Base-by-base conservation (phyloP, 92 coral and sea anemone species). In the Umimayanthus kanabou region DNA sequence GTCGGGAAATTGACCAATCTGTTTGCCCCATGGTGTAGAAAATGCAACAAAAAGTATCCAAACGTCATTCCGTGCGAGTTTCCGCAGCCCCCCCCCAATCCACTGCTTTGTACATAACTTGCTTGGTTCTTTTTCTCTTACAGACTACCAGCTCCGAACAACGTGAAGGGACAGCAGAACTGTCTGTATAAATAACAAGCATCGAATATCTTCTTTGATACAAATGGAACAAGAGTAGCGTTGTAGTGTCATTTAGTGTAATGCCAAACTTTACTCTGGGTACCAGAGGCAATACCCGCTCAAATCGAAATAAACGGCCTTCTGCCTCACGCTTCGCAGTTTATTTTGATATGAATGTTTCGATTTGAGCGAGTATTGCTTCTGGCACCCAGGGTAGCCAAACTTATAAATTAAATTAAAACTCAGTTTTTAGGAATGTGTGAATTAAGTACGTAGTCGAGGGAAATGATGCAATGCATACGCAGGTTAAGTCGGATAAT, bases 91-190 rank as follows among this genome's bases (percentile, higher is more conserved):
- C 73, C 30, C 72, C 39, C 37, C 61, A 88, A 47, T 64, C 39
- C 66, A 79, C 23, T 47, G 23, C 13, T 53, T 6, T 11, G 15
- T 15, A n/a, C 16, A 55, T 55, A 5, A 76, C 25, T 16, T 25
- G 9, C 47, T 58, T 82, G 22, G 61, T 64, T n/a, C 64, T 84
- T 80, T 33, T 87, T 67, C 11, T 47, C 87, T 90, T 86, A 30
- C 92, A 97, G 99, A 97, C 91, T 97, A 95, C 89, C 99, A 97
- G 88, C 91, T 97, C 77, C 95, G 99, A 76, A 97, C 99, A 82
- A 97, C 99, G 89, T 97, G 85, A 95, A 72, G 28, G 39, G 0
- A 9, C 29, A 20, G 15, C 66, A 25, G 78, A 28, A 81, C n/a
- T 47, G 15, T 28, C 14, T 42, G 4, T 79, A 80, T 39, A 55